A percentile compares a stretch with the other conserved stretches of the same genome.
phyloP scores from a whole-genome alignment of 2,888 invertebrate species.

The Bursaphelenchus okinawaensis region DNA sequence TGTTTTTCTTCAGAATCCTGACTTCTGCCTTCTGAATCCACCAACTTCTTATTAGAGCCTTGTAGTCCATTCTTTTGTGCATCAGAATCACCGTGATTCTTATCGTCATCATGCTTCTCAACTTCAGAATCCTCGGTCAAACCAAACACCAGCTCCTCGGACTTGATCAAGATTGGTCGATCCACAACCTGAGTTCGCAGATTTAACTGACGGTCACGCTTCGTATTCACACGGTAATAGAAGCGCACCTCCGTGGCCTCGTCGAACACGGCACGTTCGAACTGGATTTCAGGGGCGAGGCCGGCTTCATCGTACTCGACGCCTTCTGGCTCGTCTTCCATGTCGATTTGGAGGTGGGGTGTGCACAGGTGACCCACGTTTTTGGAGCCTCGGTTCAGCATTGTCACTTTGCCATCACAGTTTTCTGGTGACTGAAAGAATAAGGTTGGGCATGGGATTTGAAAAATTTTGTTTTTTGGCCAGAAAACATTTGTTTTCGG shows the following conservation, averaged over 20 bases:
- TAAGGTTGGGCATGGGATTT: background rate
- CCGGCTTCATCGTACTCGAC: slow-evolving; percentile 43
- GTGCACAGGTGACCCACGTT: slow-evolving; percentile 10
- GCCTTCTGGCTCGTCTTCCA: slow-evolving; percentile 3
- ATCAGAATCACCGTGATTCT: no score
- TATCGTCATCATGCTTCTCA: no score
- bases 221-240: slow-evolving; percentile 33
- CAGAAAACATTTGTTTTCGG: no score
- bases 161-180: slow-evolving; percentile 32
- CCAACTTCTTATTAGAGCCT: no score
- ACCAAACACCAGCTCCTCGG: slow-evolving; percentile 32
- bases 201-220: slow-evolving; percentile 37
- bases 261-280: slow-evolving; percentile 47
- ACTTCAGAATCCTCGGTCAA: slow-evolving; percentile 9
- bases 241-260: slow-evolving; percentile 38
- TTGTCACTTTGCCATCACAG: slow-evolving; percentile 38
- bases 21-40: no score
- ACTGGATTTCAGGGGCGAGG: slow-evolving; percentile 49
- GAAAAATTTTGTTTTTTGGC: background rate
- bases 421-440: slow-evolving; percentile 38
- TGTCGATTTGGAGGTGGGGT: slow-evolving; percentile 4
- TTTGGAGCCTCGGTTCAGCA: slow-evolving; percentile 12
- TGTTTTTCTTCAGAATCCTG: no score
- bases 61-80: no score
- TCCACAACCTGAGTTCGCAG: slow-evolving; percentile 21